Evolutionary conservation across 2,113 vertebrate genomes (phyloP).

Genomic region (Glareola pratincola): DNA sequence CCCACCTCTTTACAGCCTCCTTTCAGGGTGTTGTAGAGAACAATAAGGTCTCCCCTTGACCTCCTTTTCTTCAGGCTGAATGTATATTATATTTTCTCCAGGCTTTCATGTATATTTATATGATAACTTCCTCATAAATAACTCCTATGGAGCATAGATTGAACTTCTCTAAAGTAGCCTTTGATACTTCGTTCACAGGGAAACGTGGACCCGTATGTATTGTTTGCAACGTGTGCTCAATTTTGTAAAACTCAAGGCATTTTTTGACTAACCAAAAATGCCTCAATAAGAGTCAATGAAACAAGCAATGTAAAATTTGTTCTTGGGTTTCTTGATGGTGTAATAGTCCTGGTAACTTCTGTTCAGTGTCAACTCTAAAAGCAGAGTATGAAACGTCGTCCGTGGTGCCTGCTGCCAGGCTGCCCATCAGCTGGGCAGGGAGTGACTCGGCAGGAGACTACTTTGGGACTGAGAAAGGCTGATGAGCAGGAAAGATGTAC

Average conservation of each 20-base stretch:
- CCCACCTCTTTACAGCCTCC: no score
- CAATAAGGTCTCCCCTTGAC: no score
- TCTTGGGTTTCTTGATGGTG: neutral
- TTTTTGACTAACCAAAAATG: neutral
- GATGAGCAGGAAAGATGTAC: neutral
- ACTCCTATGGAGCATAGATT: neutral
- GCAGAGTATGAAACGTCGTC: accelerated
- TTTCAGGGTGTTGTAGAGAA: no score
- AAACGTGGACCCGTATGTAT: neutral
- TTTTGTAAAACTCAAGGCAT: neutral
- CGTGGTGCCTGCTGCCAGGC: neutral
- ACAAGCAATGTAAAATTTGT: accelerated
- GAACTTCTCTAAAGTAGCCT: neutral
- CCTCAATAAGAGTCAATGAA: no score
- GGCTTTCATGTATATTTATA: neutral
- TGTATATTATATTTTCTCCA: no score
- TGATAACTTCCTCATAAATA: neutral
- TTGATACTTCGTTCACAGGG: accelerated
- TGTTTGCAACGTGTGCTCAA: accelerated
- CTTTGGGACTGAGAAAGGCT: neutral
- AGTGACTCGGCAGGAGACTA: neutral
- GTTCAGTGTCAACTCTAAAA: neutral
- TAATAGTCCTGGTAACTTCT: neutral
- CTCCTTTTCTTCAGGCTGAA: no score
- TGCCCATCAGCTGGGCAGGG: neutral